phyloP scores from a whole-genome alignment of 2,888 invertebrate species.

The Chrysina gloriosa region DNA sequence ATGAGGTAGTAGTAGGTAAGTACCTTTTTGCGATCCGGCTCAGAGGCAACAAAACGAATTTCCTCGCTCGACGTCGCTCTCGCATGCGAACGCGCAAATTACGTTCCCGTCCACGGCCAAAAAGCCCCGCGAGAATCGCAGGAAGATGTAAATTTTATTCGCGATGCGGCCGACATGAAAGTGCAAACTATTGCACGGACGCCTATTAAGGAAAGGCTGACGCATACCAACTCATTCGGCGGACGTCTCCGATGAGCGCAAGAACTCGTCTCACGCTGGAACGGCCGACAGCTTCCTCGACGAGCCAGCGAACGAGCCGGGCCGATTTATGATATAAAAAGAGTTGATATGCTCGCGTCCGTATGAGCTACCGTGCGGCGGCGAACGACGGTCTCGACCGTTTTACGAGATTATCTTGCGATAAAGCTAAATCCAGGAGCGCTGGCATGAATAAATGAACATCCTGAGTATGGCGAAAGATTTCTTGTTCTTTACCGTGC shows the following conservation, averaged over 20 bases:
- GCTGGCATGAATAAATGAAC: conserved; percentile 15
- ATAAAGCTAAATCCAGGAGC: conserved; percentile 34
- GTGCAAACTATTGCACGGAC: conserved; percentile 34
- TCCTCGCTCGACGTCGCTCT: not conserved
- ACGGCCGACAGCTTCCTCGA: conserved; percentile 10
- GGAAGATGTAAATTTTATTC: conserved; percentile 38
- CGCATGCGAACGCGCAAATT: conserved; percentile 34
- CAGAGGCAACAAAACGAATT: conserved; percentile 27
- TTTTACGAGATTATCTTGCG: conserved; percentile 36
- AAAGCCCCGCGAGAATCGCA: conserved; percentile 26
- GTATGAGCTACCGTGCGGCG: not conserved
- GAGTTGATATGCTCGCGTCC: conserved; percentile 1
- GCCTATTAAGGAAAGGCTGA: conserved; percentile 36
- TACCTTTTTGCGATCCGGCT: conserved; percentile 6
- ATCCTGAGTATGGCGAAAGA: not conserved
- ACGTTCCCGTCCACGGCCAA: conserved; percentile 1
- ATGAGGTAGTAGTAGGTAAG: conserved; percentile 15
- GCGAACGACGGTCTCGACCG: conserved; percentile 4
- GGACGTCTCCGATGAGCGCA: conserved; percentile 27
- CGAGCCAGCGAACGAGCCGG: not conserved
- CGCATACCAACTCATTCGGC: conserved; percentile 32
- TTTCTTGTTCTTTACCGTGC: not conserved
- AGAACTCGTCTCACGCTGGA: conserved; percentile 29
- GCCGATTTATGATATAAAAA: conserved; percentile 33
- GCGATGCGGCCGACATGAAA: conserved; percentile 30